Evolutionary conservation across 1,140 invertebrate genomes (phyloP), one percentile per base, ranked within the genome.

Genomic region (Lanistes nyassanus): DNA sequence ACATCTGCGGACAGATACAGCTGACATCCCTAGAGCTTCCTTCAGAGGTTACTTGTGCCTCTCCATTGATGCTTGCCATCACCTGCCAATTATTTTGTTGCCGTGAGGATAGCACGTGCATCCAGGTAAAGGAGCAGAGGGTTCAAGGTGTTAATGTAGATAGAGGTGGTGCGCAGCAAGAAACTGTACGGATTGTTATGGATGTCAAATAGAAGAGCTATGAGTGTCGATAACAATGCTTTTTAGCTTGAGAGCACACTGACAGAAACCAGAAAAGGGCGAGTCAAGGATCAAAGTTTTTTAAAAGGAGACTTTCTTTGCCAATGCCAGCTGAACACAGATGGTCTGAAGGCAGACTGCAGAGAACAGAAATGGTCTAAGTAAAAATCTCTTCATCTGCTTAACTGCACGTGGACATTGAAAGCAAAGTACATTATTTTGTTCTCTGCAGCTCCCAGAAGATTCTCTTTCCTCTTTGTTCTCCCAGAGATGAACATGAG

Each of bases 41-140:
- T 26, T 21, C 21, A 9, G 56, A 72, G 4, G 21, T 60, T 37
- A 1, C 42, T n/a, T 5, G 5, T 29, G 31, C 21, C 23, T 21
- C 65, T 11, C 34, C 7, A 0, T 23, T 72, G 0, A 39, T 37
- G 13, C 31, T 75, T 31, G 65, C 55, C 51, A 29, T 75, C 16
- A 67, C 65, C 11, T 67, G 64, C 34, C 74, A 75, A 51, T 42
- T 75, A 16, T 75, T 75, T 58, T 36, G 67, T 23, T 75, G 74
- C 56, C 62, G 21, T 37, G 51, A 37, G 2, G 66, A 76, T 37
- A n/a, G 70, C 53, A 65, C 66, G 16, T 69, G 68, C 55, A 65
- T 37, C 7, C 65, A 69, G 56, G 53, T 58, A 21, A 67, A 51
- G 7, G 36, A 51, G 39, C 39, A 67, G 56, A 36, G 60, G 60